Conservation (phyloP, 2,113 vertebrate species). For the Myanophis thanlyinensis region DNA sequence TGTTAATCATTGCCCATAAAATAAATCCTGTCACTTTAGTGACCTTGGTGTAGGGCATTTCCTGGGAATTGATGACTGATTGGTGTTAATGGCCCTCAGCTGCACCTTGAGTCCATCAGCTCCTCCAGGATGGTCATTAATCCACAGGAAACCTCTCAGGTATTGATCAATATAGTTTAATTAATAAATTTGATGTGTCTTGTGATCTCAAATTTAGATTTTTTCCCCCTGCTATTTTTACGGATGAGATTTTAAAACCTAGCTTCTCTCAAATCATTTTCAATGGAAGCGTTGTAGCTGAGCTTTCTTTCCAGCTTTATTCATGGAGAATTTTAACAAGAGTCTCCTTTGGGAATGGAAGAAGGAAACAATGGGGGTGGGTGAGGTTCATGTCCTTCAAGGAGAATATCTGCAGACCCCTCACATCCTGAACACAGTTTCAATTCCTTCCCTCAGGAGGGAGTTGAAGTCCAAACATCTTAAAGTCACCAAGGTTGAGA, state of each 20-base stretch:
- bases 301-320: constrained; percentile 39
- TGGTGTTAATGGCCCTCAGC: constrained; percentile 76
- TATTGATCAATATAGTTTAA: constrained; percentile 77
- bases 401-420: background rate
- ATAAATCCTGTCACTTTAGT: constrained; percentile 64
- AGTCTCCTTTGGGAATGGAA: background rate
- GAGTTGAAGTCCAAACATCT: too few relatives aligned
- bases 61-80: constrained; percentile 76
- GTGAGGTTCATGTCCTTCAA: background rate
- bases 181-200: constrained; percentile 69
- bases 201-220: constrained; percentile 49
- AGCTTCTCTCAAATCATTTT: background rate
- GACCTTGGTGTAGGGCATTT: constrained; percentile 73
- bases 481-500: too few relatives aligned
- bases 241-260: constrained; percentile 48
- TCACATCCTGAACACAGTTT: background rate
- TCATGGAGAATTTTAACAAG: background rate
- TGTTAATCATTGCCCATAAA: constrained; percentile 51
- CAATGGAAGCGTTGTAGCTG: background rate
- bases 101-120: constrained; percentile 73
- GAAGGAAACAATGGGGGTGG: background rate
- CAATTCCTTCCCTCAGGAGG: background rate
- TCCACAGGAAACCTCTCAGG: constrained; percentile 74
- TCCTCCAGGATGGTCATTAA: constrained; percentile 76
- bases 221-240: constrained; percentile 31